phyloP scores from a whole-genome alignment of 2,113 vertebrate genomes.

The Setophaga kirtlandii region DNA sequence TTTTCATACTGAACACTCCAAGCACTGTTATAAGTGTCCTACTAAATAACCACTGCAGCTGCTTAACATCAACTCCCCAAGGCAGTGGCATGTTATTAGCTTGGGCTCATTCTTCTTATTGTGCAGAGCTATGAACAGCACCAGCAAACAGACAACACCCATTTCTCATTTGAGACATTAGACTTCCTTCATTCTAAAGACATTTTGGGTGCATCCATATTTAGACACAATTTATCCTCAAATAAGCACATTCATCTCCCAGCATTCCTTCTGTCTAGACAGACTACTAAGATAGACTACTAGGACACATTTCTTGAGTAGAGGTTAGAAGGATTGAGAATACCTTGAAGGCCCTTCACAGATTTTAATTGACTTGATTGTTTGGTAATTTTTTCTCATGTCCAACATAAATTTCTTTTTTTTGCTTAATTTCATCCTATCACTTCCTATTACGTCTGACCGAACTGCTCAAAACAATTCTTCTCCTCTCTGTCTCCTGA shows the following conservation, averaged over 20 bases:
- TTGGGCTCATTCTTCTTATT: not conserved
- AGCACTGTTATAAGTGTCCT: not conserved
- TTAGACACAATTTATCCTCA: not conserved
- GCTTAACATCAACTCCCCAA: not conserved
- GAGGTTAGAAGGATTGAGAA: not conserved
- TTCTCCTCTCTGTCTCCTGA: not conserved
- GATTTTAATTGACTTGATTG: conserved; percentile 51
- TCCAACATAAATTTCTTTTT: conserved; percentile 33
- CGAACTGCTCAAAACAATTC: conserved; percentile 43
- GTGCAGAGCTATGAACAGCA: not conserved
- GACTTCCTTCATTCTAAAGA: not conserved
- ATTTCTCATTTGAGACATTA: not conserved
- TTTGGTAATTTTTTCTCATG: conserved; percentile 35
- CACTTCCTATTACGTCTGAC: conserved; percentile 33
- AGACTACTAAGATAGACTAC: not conserved
- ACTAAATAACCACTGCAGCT: not conserved
- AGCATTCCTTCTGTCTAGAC: not conserved
- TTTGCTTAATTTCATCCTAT: conserved; percentile 56
- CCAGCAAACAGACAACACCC: not conserved
- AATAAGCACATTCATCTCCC: not conserved
- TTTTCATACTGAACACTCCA: not conserved
- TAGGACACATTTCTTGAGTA: not conserved
- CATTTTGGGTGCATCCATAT: not conserved
- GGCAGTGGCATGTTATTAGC: not conserved
- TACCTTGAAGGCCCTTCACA: conserved; percentile 29